Percentiles rank a stretch among this genome's conserved stretches.
Evolutionary conservation across 2,888 invertebrate genomes (phyloP).

Genomic region (Hirtodrosophila duncani): DNA sequence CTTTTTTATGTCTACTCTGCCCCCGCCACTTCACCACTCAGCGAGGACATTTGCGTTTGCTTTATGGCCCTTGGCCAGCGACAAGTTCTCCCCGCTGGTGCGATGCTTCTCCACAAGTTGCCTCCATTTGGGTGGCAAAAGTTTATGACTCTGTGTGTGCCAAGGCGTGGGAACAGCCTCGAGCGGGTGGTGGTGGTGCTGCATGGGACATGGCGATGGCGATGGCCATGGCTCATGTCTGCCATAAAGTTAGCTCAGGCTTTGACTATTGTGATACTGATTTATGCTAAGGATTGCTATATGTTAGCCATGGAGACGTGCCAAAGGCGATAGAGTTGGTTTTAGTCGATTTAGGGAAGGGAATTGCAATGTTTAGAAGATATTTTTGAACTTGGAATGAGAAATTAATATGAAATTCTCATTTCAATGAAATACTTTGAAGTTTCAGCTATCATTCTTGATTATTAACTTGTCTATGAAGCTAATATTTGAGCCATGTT

Average conservation of each 20-base stretch:
- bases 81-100: slow-evolving; percentile 9
- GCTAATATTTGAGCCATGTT: slow-evolving; percentile 20
- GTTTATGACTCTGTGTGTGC: slow-evolving; percentile 28
- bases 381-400: background rate
- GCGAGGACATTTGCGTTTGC: slow-evolving; percentile 49
- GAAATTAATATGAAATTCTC: background rate
- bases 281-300: slow-evolving; percentile 60
- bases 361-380: slow-evolving; percentile 6
- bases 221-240: slow-evolving; percentile 32
- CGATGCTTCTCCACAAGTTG: background rate
- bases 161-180: slow-evolving; percentile 59
- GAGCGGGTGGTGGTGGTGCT: slow-evolving; percentile 28
- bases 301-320: too few relatives aligned
- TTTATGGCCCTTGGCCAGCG: slow-evolving; percentile 51
- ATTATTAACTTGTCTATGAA: too few relatives aligned
- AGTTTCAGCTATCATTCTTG: slow-evolving; percentile 4
- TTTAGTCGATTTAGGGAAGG: background rate
- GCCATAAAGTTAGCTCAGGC: slow-evolving; percentile 11
- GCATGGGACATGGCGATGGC: slow-evolving; percentile 27
- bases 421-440: background rate
- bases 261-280: slow-evolving; percentile 44
- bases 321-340: slow-evolving; percentile 19
- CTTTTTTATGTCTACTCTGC: slow-evolving; percentile 56
- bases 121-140: slow-evolving; percentile 46
- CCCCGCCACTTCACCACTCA: too few relatives aligned